Conservation (phyloP, 2,888 invertebrate species). For the Acronicta leporina region DNA sequence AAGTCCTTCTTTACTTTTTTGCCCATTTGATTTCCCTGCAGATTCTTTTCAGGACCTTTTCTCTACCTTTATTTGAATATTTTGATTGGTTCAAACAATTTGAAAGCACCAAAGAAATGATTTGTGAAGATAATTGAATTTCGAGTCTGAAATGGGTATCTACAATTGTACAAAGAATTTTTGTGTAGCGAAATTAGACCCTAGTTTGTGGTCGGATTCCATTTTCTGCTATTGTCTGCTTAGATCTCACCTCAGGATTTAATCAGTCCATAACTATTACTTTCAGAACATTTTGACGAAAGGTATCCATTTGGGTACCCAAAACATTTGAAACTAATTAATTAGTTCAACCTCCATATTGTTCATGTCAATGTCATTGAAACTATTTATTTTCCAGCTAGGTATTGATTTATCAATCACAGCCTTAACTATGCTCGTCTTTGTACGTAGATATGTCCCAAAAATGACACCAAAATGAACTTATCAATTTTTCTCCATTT, state of each 20-base stretch:
- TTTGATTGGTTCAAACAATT: conserved; percentile 20
- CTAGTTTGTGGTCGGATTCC: conserved; percentile 22
- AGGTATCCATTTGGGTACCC: too few relatives aligned
- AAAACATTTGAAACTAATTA: background rate
- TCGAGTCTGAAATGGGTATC: conserved; percentile 14
- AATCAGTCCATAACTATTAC: conserved; percentile 11
- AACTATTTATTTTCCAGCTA: background rate
- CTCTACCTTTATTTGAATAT: background rate
- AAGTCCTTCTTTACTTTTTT: conserved; percentile 16
- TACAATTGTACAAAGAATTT: conserved; percentile 19
- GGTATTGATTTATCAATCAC: background rate
- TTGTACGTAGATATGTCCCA: too few relatives aligned
- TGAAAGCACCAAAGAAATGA: conserved; percentile 12
- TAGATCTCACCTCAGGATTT: conserved; percentile 7
- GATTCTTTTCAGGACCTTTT: conserved; percentile 5
- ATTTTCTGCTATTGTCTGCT: conserved; percentile 29
- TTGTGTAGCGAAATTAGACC: conserved; percentile 25
- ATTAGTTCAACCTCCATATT: background rate
- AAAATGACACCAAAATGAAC: too few relatives aligned
- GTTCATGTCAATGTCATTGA: too few relatives aligned
- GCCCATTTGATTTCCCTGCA: conserved; percentile 28
- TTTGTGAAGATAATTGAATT: conserved; percentile 32
- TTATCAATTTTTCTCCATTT: too few relatives aligned
- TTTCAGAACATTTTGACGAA: conserved; percentile 4
- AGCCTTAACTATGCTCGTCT: background rate